Conservation (phyloP, 2,888 invertebrate species). For the Horisme vitalbata region DNA sequence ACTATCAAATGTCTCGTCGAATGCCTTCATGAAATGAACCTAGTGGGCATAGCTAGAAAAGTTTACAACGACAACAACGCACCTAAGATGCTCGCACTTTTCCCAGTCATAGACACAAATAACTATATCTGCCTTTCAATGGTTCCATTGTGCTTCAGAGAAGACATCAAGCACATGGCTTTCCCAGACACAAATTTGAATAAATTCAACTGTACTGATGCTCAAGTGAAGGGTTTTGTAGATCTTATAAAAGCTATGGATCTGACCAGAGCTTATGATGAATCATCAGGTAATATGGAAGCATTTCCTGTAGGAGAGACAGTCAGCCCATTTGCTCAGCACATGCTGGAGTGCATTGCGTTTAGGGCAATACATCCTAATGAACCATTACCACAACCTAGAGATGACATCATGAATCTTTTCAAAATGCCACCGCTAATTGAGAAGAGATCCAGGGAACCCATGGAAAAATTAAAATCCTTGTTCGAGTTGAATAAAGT, state of each 20-base stretch:
- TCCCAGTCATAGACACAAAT: constrained; percentile 81
- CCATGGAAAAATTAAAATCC: constrained; percentile 71
- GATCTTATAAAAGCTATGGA: constrained; percentile 87
- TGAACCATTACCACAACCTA: constrained; percentile 78
- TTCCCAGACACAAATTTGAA: constrained; percentile 84
- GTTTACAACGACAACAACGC: constrained; percentile 83
- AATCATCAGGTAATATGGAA: constrained; percentile 70
- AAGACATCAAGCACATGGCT: constrained; percentile 86
- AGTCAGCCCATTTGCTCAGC: constrained; percentile 78
- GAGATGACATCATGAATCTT: constrained; percentile 72
- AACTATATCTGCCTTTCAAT: constrained; percentile 81
- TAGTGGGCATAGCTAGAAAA: constrained; percentile 85
- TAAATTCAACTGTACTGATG: constrained; percentile 68
- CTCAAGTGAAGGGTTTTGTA: constrained; percentile 85
- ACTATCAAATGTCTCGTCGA: constrained; percentile 85
- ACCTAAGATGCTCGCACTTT: constrained; percentile 85
- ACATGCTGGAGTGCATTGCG: constrained; percentile 82
- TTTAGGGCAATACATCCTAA: constrained; percentile 83
- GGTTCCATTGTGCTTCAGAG: constrained; percentile 85
- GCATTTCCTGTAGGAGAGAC: constrained; percentile 77
- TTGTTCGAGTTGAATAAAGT: constrained; percentile 75
- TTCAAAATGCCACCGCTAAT: constrained; percentile 77
- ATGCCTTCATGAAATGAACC: constrained; percentile 82
- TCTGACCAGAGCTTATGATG: constrained; percentile 77
- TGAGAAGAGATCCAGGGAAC: constrained; percentile 68